These are phyloP conservation scores for Phragmatobia fuliginosa DNA, from an alignment of 2,888 invertebrate species.

Conservation along the genomic window DNA sequence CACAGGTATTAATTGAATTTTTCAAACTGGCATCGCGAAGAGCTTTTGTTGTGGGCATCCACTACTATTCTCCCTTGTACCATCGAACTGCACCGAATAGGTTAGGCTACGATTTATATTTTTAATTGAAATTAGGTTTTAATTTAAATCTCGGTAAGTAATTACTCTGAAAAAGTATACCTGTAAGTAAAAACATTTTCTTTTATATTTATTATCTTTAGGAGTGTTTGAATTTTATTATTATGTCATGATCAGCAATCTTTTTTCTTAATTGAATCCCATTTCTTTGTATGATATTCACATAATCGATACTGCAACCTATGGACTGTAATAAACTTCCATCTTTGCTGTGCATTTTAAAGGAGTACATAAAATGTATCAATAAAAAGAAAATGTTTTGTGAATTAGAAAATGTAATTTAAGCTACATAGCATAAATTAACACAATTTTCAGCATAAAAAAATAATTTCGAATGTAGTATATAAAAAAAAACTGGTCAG, in stretches of 20 bases:
- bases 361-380: background rate
- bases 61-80: slow-evolving; percentile 68
- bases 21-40: slow-evolving; percentile 82
- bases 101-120: slow-evolving; percentile 62
- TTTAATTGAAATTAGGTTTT: background rate
- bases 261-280: background rate
- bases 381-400: too few species aligned
- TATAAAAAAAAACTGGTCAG: too few species aligned
- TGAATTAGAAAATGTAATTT: too few species aligned
- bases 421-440: too few species aligned
- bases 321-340: background rate
- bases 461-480: too few species aligned
- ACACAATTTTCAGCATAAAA: too few species aligned
- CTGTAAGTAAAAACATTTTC: background rate
- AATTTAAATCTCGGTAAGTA: background rate
- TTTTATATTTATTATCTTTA: background rate
- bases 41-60: slow-evolving; percentile 70
- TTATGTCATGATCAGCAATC: background rate
- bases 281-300: background rate
- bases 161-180: background rate
- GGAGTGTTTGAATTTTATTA: background rate
- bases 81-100: slow-evolving; percentile 68
- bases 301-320: background rate
- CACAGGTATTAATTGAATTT: slow-evolving; percentile 26
- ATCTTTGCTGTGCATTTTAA: background rate